Percentiles rank a stretch among this genome's conserved stretches.
Evolutionary conservation across 1,140 invertebrate species (phyloP).

Genomic region (Ips typographus): DNA sequence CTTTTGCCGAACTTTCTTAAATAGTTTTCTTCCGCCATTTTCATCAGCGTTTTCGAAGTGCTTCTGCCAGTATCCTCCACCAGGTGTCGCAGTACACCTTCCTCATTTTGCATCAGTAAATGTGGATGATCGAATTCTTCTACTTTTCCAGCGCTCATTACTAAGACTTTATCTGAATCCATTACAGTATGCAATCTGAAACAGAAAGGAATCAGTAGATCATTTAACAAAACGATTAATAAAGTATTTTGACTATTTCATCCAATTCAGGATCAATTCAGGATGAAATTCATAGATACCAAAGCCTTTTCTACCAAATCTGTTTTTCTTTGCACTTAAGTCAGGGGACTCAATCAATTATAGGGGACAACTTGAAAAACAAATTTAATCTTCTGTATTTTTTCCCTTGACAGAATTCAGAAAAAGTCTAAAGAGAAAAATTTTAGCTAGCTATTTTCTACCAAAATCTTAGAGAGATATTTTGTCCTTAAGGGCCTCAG

Average conservation of each 20-base stretch:
- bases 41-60: constrained; percentile 53
- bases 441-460: too few relatives aligned
- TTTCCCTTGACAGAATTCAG: too few relatives aligned
- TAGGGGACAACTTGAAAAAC: too few relatives aligned
- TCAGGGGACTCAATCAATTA: too few relatives aligned
- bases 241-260: constrained; percentile 54
- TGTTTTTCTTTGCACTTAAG: too few relatives aligned
- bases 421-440: too few relatives aligned
- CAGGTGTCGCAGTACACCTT: constrained; percentile 62
- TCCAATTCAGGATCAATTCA: not conserved
- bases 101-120: constrained; percentile 60
- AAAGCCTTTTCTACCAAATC: not conserved
- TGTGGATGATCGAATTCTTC: constrained; percentile 65
- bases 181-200: constrained; percentile 68
- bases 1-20: not conserved
- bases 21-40: constrained; percentile 52
- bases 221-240: not conserved
- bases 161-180: constrained; percentile 73
- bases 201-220: not conserved
- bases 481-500: too few relatives aligned
- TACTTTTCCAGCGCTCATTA: constrained; percentile 65
- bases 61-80: constrained; percentile 57
- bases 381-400: too few relatives aligned
- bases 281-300: not conserved
- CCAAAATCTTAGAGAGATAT: too few relatives aligned